Conservation (phyloP, 2,113 vertebrate species). For the Gymnorhina tibicen region DNA sequence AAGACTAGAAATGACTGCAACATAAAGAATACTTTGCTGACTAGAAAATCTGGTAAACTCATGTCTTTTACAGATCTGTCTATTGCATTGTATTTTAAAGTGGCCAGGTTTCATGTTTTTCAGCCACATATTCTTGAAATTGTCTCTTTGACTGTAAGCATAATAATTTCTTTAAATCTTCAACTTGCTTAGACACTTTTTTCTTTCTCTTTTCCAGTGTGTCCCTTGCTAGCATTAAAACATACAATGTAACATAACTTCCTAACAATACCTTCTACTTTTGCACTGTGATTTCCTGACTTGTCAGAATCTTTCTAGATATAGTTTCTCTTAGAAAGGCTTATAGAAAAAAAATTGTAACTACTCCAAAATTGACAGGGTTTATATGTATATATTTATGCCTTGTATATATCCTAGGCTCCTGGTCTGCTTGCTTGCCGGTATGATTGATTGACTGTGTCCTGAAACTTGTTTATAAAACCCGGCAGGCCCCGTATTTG, state of each 20-base stretch:
- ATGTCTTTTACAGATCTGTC: background rate
- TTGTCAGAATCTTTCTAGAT: background rate
- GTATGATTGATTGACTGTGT: background rate
- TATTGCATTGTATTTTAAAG: background rate
- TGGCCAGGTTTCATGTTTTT: background rate
- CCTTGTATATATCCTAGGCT: background rate
- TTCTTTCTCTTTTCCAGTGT: background rate
- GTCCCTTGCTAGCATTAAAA: background rate
- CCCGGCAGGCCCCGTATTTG: background rate
- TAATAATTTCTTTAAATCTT: background rate
- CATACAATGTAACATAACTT: background rate
- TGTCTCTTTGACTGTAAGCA: background rate
- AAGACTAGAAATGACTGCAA: background rate
- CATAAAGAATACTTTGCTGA: background rate
- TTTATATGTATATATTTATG: background rate
- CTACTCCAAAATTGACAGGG: background rate
- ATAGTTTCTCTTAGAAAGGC: background rate
- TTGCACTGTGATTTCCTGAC: background rate
- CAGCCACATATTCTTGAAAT: background rate
- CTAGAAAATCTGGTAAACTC: conserved; percentile 6
- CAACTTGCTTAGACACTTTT: background rate
- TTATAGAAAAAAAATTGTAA: background rate
- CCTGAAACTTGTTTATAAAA: background rate
- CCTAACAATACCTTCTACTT: background rate
- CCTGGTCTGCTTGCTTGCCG: background rate